Percentiles rank a stretch among this genome's conserved stretches.
Evolutionary conservation across 2,888 invertebrate species (phyloP).

Genomic region (Catonia carolina): DNA sequence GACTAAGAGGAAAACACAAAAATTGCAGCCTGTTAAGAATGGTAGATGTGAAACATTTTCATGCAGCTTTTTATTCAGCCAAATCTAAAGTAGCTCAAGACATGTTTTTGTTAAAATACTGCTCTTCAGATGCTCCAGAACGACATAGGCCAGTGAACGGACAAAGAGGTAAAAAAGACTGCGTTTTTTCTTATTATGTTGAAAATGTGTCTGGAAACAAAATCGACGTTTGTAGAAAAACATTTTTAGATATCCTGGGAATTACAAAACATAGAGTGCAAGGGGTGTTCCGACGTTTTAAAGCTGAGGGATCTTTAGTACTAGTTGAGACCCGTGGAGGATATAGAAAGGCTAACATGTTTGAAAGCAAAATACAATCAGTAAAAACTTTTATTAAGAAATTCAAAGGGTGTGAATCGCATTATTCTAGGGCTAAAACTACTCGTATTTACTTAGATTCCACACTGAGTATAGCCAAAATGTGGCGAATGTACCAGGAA

Average conservation of each 20-base stretch:
- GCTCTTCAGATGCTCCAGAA: not conserved
- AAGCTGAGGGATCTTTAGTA: not conserved
- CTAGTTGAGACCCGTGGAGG: conserved; percentile 7
- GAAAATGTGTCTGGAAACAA: not conserved
- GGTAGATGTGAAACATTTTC: conserved; percentile 10
- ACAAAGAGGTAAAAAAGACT: not conserved
- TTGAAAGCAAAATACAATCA: too few species aligned
- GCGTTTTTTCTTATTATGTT: conserved; percentile 1
- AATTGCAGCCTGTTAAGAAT: conserved; percentile 10
- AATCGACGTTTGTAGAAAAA: conserved; percentile 11
- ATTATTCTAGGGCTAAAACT: conserved; percentile 9
- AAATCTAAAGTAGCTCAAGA: conserved; percentile 4
- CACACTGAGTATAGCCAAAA: conserved; percentile 14
- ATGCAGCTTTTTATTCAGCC: not conserved
- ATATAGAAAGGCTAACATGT: not conserved
- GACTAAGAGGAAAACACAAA: conserved; percentile 2
- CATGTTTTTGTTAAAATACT: conserved; percentile 5
- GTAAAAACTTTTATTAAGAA: conserved; percentile 13
- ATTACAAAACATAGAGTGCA: conserved; percentile 23
- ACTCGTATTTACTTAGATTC: conserved; percentile 1
- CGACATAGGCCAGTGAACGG: not conserved
- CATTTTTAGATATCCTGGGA: conserved; percentile 14
- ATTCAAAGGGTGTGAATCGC: conserved; percentile 16
- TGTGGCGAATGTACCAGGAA: conserved; percentile 17
- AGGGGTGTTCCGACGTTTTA: conserved; percentile 19